Percentiles rank a stretch among this genome's conserved stretches.
These are phyloP conservation scores for Polydrusus cervinus DNA, from an alignment of 2,888 invertebrate species.

Conservation along the genomic window DNA sequence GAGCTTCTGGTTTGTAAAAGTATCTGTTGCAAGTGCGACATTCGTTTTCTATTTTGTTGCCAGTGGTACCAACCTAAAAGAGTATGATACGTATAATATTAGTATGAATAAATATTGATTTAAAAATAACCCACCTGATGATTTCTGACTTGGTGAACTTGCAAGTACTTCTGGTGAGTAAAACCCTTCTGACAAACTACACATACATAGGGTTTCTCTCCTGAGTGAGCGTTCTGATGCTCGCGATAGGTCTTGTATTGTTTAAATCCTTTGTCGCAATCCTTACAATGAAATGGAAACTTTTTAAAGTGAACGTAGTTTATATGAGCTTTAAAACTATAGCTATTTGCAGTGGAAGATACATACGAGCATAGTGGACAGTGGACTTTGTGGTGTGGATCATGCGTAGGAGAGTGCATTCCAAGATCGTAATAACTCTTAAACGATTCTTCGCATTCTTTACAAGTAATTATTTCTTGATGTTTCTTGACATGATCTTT, in stretches of 20 bases:
- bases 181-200: constrained; percentile 74
- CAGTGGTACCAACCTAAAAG: constrained; percentile 66
- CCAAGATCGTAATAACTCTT: constrained; percentile 44
- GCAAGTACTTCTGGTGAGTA: constrained; percentile 69
- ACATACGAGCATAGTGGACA: constrained; percentile 62
- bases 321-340: constrained; percentile 64
- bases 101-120: too few relatives aligned
- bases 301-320: constrained; percentile 66
- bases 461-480: constrained; percentile 29
- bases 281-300: constrained; percentile 73
- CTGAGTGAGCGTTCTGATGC: constrained; percentile 75
- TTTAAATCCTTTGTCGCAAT: constrained; percentile 75
- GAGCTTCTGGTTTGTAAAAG: constrained; percentile 63
- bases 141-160: constrained; percentile 65
- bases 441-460: constrained; percentile 38
- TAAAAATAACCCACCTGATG: constrained; percentile 58
- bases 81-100: not conserved
- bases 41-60: constrained; percentile 70
- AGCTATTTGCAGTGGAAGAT: constrained; percentile 60
- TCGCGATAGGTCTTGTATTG: constrained; percentile 73
- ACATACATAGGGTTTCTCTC: constrained; percentile 73
- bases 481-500: constrained; percentile 43
- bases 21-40: constrained; percentile 65
- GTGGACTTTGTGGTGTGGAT: constrained; percentile 41
- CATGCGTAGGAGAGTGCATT: constrained; percentile 43